These are phyloP conservation scores for Beris morrisii DNA, from an alignment of 2,888 invertebrate genomes.

Conservation along the genomic window DNA sequence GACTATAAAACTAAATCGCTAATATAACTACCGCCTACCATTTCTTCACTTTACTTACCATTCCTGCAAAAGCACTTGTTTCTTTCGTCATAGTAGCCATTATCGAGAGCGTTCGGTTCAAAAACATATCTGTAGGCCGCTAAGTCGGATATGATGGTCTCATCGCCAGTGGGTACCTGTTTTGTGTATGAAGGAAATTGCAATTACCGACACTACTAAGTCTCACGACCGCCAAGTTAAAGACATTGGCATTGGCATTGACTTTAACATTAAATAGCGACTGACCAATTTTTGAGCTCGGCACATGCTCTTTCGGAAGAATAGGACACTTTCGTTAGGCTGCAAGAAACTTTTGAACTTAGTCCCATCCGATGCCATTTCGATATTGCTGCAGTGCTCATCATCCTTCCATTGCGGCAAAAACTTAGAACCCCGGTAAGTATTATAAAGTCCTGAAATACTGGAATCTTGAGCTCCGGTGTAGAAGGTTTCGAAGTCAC, in stretches of 20 bases:
- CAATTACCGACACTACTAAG: neutral
- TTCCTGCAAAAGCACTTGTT: constrained; percentile 82
- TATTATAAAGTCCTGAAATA: constrained; percentile 72
- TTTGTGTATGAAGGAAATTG: neutral
- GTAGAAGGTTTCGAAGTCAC: constrained; percentile 76
- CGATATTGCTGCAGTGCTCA: constrained; percentile 74
- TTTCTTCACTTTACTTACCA: constrained; percentile 54
- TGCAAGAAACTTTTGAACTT: constrained; percentile 75
- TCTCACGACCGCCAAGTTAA: no score
- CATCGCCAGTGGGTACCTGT: constrained; percentile 66
- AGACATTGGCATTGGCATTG: no score
- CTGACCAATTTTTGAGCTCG: constrained; percentile 77
- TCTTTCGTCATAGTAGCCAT: constrained; percentile 68
- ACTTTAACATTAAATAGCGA: constrained; percentile 33
- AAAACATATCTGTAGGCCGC: constrained; percentile 75
- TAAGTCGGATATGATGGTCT: constrained; percentile 63
- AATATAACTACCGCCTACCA: no score
- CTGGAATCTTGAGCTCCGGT: constrained; percentile 68
- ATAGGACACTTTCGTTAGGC: constrained; percentile 69
- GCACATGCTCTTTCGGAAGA: constrained; percentile 85
- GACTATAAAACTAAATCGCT: no score
- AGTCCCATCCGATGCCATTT: constrained; percentile 79
- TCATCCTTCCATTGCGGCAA: constrained; percentile 77
- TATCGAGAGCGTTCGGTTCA: constrained; percentile 75
- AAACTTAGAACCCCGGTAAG: constrained; percentile 70